Evolutionary conservation across 2,888 invertebrate species (phyloP).

Genomic region (Dryobota labecula): DNA sequence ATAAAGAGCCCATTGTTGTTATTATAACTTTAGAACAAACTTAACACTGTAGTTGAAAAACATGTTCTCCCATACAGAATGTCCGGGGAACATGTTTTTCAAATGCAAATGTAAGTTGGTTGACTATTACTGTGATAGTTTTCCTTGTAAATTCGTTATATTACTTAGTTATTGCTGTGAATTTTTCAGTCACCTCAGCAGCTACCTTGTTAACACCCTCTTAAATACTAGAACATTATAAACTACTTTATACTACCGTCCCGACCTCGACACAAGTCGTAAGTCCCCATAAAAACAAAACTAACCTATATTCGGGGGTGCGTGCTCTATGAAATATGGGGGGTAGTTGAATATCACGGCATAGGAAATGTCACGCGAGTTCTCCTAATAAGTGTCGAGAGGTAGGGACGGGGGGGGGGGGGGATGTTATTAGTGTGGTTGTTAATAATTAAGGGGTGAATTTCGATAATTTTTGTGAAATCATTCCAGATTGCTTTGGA

Average conservation of each 20-base stretch:
- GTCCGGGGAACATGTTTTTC: no score
- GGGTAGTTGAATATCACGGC: conserved; percentile 42
- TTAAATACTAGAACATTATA: conserved; percentile 12
- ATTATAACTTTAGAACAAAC: neutral
- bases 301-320: conserved; percentile 64
- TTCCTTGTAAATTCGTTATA: no score
- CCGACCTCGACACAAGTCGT: conserved; percentile 57
- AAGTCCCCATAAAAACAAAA: conserved; percentile 54
- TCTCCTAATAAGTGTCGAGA: conserved; percentile 36
- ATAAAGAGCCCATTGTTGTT: neutral
- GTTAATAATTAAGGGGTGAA: conserved; percentile 30
- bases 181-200: no score
- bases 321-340: conserved; percentile 55
- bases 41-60: no score
- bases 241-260: conserved; percentile 27
- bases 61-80: no score
- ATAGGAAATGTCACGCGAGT: conserved; percentile 57
- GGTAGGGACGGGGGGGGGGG: neutral
- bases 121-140: no score
- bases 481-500: neutral
- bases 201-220: neutral
- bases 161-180: no score
- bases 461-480: neutral
- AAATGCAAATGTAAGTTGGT: no score
- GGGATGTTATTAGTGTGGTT: conserved; percentile 25